These are phyloP conservation scores for Salvelinus fontinalis DNA, from an alignment of 2,113 vertebrate species.

Conservation along the genomic window DNA sequence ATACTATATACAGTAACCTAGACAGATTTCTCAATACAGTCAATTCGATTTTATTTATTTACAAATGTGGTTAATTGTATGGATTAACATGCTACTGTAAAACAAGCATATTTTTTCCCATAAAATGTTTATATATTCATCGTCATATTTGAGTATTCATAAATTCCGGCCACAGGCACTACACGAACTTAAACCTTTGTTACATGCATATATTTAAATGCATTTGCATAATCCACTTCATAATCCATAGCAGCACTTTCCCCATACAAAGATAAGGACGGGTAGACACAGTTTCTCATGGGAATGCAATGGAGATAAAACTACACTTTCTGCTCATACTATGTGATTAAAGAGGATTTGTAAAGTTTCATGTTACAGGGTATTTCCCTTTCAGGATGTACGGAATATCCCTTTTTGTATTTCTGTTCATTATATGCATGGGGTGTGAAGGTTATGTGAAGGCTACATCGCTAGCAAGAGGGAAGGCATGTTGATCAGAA, in stretches of 20 bases:
- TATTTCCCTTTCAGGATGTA: slow-evolving; percentile 58
- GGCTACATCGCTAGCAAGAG: too few species aligned
- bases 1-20: not conserved
- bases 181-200: slow-evolving; percentile 64
- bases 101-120: slow-evolving; percentile 35
- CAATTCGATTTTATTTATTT: not conserved
- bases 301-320: slow-evolving; percentile 68
- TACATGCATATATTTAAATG: slow-evolving; percentile 71
- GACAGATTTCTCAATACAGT: not conserved
- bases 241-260: slow-evolving; percentile 67
- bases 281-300: slow-evolving; percentile 72
- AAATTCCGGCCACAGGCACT: slow-evolving; percentile 57
- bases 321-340: slow-evolving; percentile 70
- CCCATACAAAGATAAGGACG: slow-evolving; percentile 62
- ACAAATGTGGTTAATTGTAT: not conserved
- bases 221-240: slow-evolving; percentile 77
- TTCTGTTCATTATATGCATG: not conserved
- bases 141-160: slow-evolving; percentile 54
- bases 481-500: too few species aligned
- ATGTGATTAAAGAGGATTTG: slow-evolving; percentile 76
- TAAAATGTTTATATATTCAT: slow-evolving; percentile 62
- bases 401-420: slow-evolving; percentile 58
- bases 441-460: too few species aligned
- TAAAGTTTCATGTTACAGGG: slow-evolving; percentile 69
- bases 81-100: not conserved